phyloP scores from a whole-genome alignment of 37 sponge, comb jelly and placozoan genomes.

The Tethya wilhelma region DNA sequence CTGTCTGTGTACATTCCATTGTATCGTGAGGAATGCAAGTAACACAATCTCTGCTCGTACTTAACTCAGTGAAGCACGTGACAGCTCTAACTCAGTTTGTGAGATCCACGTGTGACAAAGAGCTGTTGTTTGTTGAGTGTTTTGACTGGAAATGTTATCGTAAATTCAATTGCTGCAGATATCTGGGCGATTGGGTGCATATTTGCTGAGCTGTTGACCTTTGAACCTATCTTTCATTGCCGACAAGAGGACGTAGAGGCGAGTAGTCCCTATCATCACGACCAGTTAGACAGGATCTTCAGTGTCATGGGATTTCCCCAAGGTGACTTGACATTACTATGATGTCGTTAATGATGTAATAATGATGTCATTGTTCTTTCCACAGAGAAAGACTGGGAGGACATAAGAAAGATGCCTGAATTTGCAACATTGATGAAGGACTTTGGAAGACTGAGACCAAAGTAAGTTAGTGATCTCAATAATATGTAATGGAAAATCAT shows the following conservation, averaged over 20 bases:
- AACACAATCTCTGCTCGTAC: too few relatives aligned
- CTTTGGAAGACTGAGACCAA: slow-evolving; percentile 64
- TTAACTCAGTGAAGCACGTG: too few relatives aligned
- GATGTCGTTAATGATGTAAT: background rate
- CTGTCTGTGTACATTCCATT: too few relatives aligned
- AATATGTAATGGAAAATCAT: background rate
- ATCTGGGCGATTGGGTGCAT: slow-evolving; percentile 99
- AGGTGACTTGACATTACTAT: slow-evolving; percentile 22
- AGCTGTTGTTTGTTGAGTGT: background rate
- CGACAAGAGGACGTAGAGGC: slow-evolving; percentile 98
- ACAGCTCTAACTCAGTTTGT: background rate
- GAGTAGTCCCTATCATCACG: slow-evolving; percentile 95
- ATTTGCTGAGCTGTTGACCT: slow-evolving; percentile 96
- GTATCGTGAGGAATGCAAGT: too few relatives aligned
- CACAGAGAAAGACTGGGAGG: slow-evolving; percentile 95
- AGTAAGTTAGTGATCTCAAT: slow-evolving; percentile 17
- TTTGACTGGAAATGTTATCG: background rate
- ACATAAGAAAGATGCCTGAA: slow-evolving; percentile 95
- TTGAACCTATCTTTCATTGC: slow-evolving; percentile 98
- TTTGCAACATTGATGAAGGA: slow-evolving; percentile 79
- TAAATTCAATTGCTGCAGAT: slow-evolving; percentile 45
- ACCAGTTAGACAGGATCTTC: slow-evolving; percentile 96
- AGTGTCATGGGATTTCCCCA: slow-evolving; percentile 92
- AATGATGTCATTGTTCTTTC: background rate
- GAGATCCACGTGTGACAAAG: background rate